These are phyloP conservation scores for Apotomis betuletana DNA, from an alignment of 2,888 invertebrate genomes.

Conservation along the genomic window DNA sequence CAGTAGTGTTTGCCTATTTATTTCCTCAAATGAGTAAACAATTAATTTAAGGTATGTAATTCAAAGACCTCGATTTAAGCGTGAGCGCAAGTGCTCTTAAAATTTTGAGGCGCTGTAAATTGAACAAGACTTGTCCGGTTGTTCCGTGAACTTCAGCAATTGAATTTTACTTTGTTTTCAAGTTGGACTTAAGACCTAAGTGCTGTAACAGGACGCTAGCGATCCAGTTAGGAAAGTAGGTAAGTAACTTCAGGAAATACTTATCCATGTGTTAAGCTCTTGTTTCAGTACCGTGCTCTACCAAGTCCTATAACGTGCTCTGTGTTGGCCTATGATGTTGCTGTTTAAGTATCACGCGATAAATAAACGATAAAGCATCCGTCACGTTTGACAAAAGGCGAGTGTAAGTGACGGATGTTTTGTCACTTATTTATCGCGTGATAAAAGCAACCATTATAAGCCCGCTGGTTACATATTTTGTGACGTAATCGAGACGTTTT, in stretches of 20 bases:
- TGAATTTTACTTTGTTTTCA: constrained; percentile 34
- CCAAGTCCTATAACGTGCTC: neutral
- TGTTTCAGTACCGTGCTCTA: neutral
- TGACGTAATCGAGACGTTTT: no score
- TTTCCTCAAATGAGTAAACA: neutral
- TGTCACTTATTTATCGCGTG: no score
- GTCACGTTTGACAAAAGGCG: no score
- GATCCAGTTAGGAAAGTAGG: constrained; percentile 35
- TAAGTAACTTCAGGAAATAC: constrained; percentile 20
- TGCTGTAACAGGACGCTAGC: constrained; percentile 30
- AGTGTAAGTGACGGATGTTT: no score
- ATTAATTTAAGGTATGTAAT: neutral
- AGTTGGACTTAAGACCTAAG: constrained; percentile 35
- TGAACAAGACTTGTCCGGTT: constrained; percentile 27
- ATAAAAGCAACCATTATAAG: no score
- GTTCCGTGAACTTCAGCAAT: constrained; percentile 26
- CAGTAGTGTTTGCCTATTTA: no score
- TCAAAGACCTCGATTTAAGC: neutral
- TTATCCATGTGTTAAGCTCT: neutral
- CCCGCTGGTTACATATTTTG: no score
- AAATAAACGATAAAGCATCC: no score
- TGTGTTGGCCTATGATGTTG: neutral
- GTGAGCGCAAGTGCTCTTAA: neutral
- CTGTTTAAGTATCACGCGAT: no score
- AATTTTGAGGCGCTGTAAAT: constrained; percentile 26